Base-by-base conservation (phyloP, 2,888 invertebrate species). In the Deroplatys truncata region DNA sequence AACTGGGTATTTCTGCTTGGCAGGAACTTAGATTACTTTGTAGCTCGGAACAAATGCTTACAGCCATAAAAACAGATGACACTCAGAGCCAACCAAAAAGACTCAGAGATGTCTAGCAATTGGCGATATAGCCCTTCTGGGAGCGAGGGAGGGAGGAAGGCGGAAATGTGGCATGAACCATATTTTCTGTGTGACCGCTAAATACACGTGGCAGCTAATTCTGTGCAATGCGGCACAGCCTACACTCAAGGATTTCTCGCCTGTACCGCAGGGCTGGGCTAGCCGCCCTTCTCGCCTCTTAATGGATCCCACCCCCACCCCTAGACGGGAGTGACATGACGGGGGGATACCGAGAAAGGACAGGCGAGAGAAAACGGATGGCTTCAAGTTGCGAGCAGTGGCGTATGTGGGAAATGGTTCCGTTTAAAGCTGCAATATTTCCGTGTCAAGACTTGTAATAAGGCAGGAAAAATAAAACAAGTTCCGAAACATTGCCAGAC, bases 181-280 rank as follows among this genome's bases (percentile, higher is more conserved):
- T 82, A 85, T 85, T 89, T 89, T 72, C 85, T 82, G 29, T 82
- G 72, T 82, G 86, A 86, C 86, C 86, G 82, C 89, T 89, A 86
- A 89, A 86, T 89, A 89, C 31, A 89, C 49, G 89, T 89, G 89
- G 82, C 86, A 89, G 89, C 85, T 86, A 89, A 89, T 89, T 82
- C 85, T n/a, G 56, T 72, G 56, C 56, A 72, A 72, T 72, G 56
- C 56, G 56, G 56, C 56, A 35, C 25, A n/a, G 35, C 28, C 85
- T 35, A 72, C 25, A 72, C 43, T 49, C n/a, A 15, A 82, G 86
- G 28, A 15, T 86, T 43, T 86, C 86, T n/a, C 86, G 43, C 49
- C 72, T 56, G 86, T 49, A 86, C 86, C 86, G 28, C 86, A 86
- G 56, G 56, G 56, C 56, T 72, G 56, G 56, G 56, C 56, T 72